Base-by-base conservation (phyloP, 2,113 vertebrate species). In the Channa argus region DNA sequence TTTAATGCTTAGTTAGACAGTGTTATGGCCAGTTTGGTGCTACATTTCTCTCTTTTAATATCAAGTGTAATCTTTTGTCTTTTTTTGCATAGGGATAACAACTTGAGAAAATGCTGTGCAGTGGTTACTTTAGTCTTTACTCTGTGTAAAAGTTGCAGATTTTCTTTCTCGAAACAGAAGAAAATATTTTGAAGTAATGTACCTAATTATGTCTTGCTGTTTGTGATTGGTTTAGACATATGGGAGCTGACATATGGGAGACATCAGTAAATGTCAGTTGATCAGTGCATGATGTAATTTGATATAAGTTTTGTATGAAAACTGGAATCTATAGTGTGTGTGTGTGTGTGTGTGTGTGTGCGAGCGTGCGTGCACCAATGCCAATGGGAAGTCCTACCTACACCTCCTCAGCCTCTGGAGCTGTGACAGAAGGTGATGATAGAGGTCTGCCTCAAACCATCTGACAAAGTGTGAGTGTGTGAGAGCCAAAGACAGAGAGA, bases 291-390 rank as follows among this genome's bases (percentile, higher is more conserved):
- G 68, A 12, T 80, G 77, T 65, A 74, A 60, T 74, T 84, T 66
- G 51, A 12, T 64, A 5, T 65, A 37, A 74, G 50, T 86, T 85
- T 87, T 79, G 76, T 63, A 80, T 72, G 70, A 82, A 83, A 85
- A 91, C 89, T 91, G 89, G 84, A 90, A 91, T 67, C 70, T 80
- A 68, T 83, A 47, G 13, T 11, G 34, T 39, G 15, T 14, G 34
- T 34, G 45, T 41, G 12, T 58, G 37, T 34, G 59, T 50, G 34
- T n/a, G 47, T 34, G 39, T 50, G 60, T 45, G 39, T 50, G 60
- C 39, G 46, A 11, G 41, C 43, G 54, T 55, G 37, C 36, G 46
- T 38, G 11, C 14, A 36, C 59, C 60, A 73, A 55, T 39, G 2
- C 9, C 56, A 24, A 24, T 24, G 24, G 24, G 45, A 63, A 39